Evolutionary conservation across 2,888 invertebrate species (phyloP).

Genomic region (Timandra comae): DNA sequence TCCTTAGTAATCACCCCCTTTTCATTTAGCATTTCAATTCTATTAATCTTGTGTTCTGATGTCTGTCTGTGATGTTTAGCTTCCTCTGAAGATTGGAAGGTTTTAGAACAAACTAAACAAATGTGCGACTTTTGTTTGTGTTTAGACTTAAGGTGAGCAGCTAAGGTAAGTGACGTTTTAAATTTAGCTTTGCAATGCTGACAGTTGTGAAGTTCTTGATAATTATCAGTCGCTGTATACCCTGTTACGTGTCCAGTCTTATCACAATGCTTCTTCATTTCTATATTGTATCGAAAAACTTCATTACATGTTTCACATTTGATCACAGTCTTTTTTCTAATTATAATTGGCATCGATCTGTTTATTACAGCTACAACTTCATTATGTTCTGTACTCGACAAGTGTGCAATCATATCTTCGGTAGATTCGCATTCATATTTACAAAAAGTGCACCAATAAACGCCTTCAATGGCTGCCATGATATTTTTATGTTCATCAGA

Average conservation of each 20-base stretch:
- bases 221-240: slow-evolving; percentile 78
- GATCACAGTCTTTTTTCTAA: slow-evolving; percentile 80
- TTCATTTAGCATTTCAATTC: slow-evolving; percentile 56
- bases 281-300: slow-evolving; percentile 85
- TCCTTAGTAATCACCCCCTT: slow-evolving; percentile 52
- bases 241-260: slow-evolving; percentile 66
- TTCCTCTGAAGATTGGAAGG: slow-evolving; percentile 77
- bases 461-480: slow-evolving; percentile 71
- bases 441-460: slow-evolving; percentile 85
- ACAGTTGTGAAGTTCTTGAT: slow-evolving; percentile 81
- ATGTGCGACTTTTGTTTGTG: slow-evolving; percentile 79
- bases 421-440: slow-evolving; percentile 81
- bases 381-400: slow-evolving; percentile 80
- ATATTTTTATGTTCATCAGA: slow-evolving; percentile 78
- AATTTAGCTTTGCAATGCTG: slow-evolving; percentile 76
- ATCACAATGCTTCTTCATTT: slow-evolving; percentile 79
- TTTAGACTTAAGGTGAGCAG: slow-evolving; percentile 79
- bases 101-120: slow-evolving; percentile 81
- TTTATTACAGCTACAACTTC: slow-evolving; percentile 86
- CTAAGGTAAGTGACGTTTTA: slow-evolving; percentile 79
- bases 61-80: slow-evolving; percentile 82
- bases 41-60: slow-evolving; percentile 78
- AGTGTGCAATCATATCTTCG: slow-evolving; percentile 81
- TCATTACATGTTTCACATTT: slow-evolving; percentile 81
- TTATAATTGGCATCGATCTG: slow-evolving; percentile 86